Conservation (phyloP, 2,888 invertebrate species). For the Meganola albula region DNA sequence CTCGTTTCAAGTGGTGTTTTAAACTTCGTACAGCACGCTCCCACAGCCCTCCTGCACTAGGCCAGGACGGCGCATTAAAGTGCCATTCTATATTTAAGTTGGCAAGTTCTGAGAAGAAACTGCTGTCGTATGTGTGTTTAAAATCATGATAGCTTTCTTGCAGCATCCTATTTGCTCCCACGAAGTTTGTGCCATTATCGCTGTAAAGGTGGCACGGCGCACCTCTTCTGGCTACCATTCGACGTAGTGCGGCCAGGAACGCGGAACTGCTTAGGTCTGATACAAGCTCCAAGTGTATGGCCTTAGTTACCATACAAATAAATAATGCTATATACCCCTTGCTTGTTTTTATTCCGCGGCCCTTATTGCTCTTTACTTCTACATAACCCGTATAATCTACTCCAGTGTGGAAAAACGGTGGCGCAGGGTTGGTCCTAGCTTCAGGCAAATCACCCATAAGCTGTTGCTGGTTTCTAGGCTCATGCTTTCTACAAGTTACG, state of each 20-base stretch:
- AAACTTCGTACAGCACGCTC: background rate
- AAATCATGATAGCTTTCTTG: background rate
- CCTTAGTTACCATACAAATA: background rate
- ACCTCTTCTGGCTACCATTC: slow-evolving; percentile 19
- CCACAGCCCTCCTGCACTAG: background rate
- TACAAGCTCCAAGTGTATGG: slow-evolving; percentile 1
- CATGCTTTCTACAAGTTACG: background rate
- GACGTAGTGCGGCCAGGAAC: slow-evolving; percentile 19
- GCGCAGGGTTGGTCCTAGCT: background rate
- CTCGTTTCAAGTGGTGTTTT: slow-evolving; percentile 17
- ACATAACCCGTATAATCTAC: slow-evolving; percentile 2
- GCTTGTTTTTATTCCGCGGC: slow-evolving; percentile 1
- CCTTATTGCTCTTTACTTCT: background rate
- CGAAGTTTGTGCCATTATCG: slow-evolving; percentile 15
- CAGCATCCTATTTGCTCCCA: slow-evolving; percentile 15
- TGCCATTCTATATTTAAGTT: slow-evolving; percentile 6
- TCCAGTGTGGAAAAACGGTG: slow-evolving; percentile 1
- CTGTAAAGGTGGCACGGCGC: background rate
- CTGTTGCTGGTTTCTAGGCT: background rate
- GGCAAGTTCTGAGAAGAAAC: background rate
- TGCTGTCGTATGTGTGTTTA: too few relatives aligned
- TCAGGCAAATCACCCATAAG: slow-evolving; percentile 2
- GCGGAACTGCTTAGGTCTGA: slow-evolving; percentile 16
- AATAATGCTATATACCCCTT: slow-evolving; percentile 2
- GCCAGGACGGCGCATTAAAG: slow-evolving; percentile 8